These are phyloP conservation scores for Diogma glabrata DNA, from an alignment of 2,888 invertebrate species.

Conservation along the genomic window DNA sequence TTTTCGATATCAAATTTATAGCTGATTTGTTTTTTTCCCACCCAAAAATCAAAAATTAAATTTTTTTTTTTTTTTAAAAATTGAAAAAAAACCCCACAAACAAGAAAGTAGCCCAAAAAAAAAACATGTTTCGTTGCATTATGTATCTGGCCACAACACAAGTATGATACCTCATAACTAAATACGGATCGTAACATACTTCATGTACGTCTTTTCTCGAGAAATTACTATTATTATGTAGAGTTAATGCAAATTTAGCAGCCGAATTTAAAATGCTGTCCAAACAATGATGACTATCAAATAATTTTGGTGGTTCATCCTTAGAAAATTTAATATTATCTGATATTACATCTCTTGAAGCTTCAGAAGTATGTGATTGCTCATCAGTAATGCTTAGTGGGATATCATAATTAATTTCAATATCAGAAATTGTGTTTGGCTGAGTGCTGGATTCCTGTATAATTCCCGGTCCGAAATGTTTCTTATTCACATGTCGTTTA, in stretches of 20 bases:
- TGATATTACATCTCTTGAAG: background rate
- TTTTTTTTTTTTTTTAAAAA: too few relatives aligned
- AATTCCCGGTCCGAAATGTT: too few relatives aligned
- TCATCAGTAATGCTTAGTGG: background rate
- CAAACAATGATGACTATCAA: background rate
- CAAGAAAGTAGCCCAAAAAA: too few relatives aligned
- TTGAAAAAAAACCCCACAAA: too few relatives aligned
- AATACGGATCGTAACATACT: too few relatives aligned
- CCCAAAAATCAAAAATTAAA: too few relatives aligned
- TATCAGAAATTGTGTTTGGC: background rate
- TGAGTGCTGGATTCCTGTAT: background rate
- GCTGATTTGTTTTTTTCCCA: too few relatives aligned
- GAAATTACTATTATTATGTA: constrained; percentile 15
- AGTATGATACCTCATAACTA: too few relatives aligned
- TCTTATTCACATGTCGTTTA: background rate
- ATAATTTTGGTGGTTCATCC: background rate
- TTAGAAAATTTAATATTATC: background rate
- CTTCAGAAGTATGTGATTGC: background rate
- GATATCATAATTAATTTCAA: background rate
- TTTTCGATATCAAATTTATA: too few relatives aligned
- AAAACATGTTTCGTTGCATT: too few relatives aligned
- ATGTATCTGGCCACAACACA: too few relatives aligned
- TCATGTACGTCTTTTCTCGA: constrained; percentile 17
- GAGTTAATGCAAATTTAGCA: constrained; percentile 1
- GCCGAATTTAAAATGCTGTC: background rate